Percentiles rank a stretch among this genome's conserved stretches.
Conservation (phyloP, 2,888 invertebrate species). For the Pharmacophagus antenor region DNA sequence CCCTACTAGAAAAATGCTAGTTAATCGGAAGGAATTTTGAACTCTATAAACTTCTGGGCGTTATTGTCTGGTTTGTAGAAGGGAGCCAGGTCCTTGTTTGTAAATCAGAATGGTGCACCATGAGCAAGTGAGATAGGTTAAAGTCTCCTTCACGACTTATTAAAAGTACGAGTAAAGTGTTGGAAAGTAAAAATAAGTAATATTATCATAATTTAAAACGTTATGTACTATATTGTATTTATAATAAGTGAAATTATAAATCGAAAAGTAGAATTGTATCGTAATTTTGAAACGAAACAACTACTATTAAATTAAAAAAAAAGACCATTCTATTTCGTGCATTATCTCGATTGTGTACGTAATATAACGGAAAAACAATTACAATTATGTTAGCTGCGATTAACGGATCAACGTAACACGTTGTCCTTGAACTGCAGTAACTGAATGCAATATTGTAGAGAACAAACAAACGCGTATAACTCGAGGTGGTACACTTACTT, state of each 20-base stretch:
- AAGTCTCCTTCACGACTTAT: no score
- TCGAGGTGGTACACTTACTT: slow-evolving; percentile 31
- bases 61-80: no score
- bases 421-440: slow-evolving; percentile 65
- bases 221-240: not conserved
- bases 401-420: slow-evolving; percentile 46
- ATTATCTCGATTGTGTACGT: slow-evolving; percentile 2
- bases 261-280: not conserved
- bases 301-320: not conserved
- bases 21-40: no score
- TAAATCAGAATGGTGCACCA: no score
- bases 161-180: not conserved
- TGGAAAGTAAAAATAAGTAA: not conserved
- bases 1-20: no score
- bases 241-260: not conserved
- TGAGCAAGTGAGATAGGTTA: no score
- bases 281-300: not conserved
- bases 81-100: no score
- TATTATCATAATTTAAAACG: not conserved
- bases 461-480: slow-evolving; percentile 25
- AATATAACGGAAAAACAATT: slow-evolving; percentile 19
- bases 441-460: slow-evolving; percentile 37
- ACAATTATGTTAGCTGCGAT: slow-evolving; percentile 39
- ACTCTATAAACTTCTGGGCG: no score
- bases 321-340: not conserved